A percentile compares a stretch with the other conserved stretches of the same genome.
Evolutionary conservation across 1,140 invertebrate genomes (phyloP).

Genomic region (Pogonomyrmex barbatus): DNA sequence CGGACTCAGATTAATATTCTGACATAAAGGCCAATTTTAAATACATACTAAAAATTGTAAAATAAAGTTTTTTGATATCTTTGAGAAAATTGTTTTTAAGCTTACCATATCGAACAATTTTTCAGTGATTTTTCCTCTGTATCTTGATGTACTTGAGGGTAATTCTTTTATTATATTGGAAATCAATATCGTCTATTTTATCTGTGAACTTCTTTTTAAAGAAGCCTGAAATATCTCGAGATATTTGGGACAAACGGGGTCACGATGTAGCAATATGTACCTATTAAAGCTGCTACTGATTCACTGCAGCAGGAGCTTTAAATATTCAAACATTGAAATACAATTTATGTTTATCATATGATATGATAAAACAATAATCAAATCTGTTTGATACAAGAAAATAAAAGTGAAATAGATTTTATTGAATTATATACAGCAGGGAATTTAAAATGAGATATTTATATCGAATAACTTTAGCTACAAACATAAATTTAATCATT

Average conservation of each 20-base stretch:
- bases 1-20: not conserved
- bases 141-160: not conserved
- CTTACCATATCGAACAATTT: slow-evolving; percentile 5
- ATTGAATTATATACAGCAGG: not conserved
- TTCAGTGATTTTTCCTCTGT: not conserved
- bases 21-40: not conserved
- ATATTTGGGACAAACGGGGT: slow-evolving; percentile 6
- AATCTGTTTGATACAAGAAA: not conserved
- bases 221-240: not conserved
- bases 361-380: not conserved
- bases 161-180: slow-evolving; percentile 10
- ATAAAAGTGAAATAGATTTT: not conserved
- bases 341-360: not conserved
- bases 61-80: slow-evolving; percentile 21
- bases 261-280: not conserved
- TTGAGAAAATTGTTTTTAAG: not conserved
- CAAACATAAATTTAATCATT: not conserved
- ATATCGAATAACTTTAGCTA: not conserved
- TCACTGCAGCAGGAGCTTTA: too few relatives aligned
- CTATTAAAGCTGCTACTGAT: not conserved
- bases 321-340: not conserved
- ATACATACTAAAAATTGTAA: not conserved
- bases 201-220: slow-evolving; percentile 15
- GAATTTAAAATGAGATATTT: not conserved
- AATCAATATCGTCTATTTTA: slow-evolving; percentile 23